These are phyloP conservation scores for Poeciliopsis retropinna DNA, from an alignment of 2,113 vertebrate species.

Conservation along the genomic window DNA sequence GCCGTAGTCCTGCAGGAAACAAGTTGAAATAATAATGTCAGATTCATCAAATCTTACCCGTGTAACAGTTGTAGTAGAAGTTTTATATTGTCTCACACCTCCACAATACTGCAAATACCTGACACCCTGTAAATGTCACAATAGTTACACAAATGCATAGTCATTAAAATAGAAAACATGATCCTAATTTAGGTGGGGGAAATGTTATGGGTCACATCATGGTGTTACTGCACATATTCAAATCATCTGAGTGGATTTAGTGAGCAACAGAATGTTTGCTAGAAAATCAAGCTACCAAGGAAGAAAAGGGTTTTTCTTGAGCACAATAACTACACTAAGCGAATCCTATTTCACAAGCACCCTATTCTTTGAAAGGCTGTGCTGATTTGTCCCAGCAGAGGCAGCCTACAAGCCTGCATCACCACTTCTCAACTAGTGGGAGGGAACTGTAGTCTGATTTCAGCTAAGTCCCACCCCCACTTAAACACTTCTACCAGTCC, in stretches of 20 bases:
- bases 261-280: neutral
- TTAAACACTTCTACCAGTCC: constrained; percentile 62
- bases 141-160: constrained; percentile 67
- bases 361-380: neutral
- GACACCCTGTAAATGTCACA: constrained; percentile 80
- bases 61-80: constrained; percentile 84
- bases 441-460: constrained; percentile 4
- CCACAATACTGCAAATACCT: constrained; percentile 80
- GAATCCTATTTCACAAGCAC: neutral
- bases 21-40: constrained; percentile 77
- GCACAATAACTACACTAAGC: neutral
- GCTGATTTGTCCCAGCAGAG: neutral
- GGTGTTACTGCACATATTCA: neutral
- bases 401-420: neutral
- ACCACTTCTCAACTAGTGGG: constrained; percentile 22
- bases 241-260: neutral
- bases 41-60: constrained; percentile 90
- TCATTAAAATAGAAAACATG: constrained; percentile 1
- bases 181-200: neutral
- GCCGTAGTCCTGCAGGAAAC: neutral
- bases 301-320: no score
- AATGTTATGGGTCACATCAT: neutral
- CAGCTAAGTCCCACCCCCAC: constrained; percentile 26
- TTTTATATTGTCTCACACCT: constrained; percentile 86
- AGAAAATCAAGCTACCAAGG: neutral